Percentiles rank a stretch among this genome's conserved stretches.
These are phyloP conservation scores for Phlogophora meticulosa DNA, from an alignment of 2,888 invertebrate species.

Conservation along the genomic window DNA sequence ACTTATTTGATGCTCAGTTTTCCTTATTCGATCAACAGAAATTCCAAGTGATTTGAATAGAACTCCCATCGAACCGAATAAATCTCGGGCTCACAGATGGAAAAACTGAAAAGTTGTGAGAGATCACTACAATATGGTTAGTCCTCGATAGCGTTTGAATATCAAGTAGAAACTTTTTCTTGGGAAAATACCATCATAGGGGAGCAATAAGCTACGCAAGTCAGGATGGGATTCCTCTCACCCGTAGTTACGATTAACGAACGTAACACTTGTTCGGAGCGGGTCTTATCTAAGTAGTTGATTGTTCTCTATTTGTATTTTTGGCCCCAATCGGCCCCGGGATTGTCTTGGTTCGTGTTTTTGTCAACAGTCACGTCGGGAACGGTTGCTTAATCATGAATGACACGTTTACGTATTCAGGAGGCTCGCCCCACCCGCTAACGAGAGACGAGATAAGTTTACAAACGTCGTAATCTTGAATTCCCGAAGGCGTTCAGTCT, in stretches of 20 bases:
- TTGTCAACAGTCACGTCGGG: constrained; percentile 85
- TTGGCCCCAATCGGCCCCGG: constrained; percentile 69
- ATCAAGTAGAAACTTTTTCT: constrained; percentile 41
- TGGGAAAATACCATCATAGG: constrained; percentile 21
- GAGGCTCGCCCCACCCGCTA: constrained; percentile 84
- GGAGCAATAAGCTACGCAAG: constrained; percentile 26
- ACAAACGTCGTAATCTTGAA: constrained; percentile 88
- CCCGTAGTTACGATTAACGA: constrained; percentile 57
- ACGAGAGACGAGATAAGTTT: constrained; percentile 90
- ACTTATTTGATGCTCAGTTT: constrained; percentile 39
- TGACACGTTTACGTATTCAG: constrained; percentile 89
- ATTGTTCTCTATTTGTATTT: constrained; percentile 66
- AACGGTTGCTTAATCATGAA: constrained; percentile 87
- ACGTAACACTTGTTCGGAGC: constrained; percentile 49
- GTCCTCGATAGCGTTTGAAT: constrained; percentile 45
- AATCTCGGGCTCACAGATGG: constrained; percentile 48
- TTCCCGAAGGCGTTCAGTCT: constrained; percentile 84
- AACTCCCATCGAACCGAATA: constrained; percentile 48
- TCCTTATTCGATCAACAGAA: constrained; percentile 31
- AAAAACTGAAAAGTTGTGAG: constrained; percentile 52
- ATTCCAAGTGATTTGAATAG: constrained; percentile 46
- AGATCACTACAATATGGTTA: constrained; percentile 43
- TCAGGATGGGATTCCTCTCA: constrained; percentile 31
- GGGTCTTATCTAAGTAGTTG: constrained; percentile 61
- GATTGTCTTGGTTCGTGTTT: constrained; percentile 78